A percentile compares a stretch with the other conserved stretches of the same genome.
Conservation (phyloP, 1,140 invertebrate species). For the Harpegnathos saltator region DNA sequence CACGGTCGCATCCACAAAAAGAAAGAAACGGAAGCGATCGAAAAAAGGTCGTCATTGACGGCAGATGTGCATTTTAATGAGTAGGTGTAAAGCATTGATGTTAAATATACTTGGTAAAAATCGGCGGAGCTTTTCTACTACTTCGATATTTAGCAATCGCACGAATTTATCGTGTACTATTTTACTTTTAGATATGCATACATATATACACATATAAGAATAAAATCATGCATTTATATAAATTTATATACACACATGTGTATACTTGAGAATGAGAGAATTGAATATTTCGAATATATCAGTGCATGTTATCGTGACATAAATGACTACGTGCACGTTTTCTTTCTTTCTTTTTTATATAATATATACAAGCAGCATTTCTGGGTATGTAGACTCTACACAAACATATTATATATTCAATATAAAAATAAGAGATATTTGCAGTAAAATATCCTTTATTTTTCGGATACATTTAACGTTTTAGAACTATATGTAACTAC, state of each 20-base stretch:
- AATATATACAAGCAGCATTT: constrained; percentile 3
- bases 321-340: neutral
- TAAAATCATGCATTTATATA: neutral
- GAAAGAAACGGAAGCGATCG: constrained; percentile 84
- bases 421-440: constrained; percentile 14
- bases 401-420: neutral
- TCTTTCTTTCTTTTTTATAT: constrained; percentile 15
- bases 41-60: constrained; percentile 82
- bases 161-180: constrained; percentile 34
- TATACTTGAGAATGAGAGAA: constrained; percentile 1
- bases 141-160: constrained; percentile 27
- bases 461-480: neutral
- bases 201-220: neutral
- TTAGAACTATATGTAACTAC: neutral
- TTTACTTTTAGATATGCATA: neutral
- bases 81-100: constrained; percentile 46
- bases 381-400: neutral
- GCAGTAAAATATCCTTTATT: neutral
- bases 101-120: constrained; percentile 39
- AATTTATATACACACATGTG: constrained; percentile 14
- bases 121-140: constrained; percentile 27
- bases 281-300: constrained; percentile 1
- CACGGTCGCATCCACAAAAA: constrained; percentile 79
- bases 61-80: constrained; percentile 5
- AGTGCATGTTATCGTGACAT: neutral